Conservation (phyloP, 2,797 vertebrate species). For the Otolemur crassicaudatus region DNA sequence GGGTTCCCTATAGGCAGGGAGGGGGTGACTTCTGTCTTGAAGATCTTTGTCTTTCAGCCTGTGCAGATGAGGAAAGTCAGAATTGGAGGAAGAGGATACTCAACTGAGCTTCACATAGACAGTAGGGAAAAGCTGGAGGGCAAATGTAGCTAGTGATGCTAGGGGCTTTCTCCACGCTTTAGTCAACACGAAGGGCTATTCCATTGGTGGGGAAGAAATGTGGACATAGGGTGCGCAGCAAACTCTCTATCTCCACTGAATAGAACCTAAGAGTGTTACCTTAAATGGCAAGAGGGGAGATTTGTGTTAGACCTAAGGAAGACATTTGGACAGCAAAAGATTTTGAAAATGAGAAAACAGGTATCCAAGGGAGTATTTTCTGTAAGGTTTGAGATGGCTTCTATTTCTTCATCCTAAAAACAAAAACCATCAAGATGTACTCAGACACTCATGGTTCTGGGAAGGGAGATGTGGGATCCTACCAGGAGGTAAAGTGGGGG, state of each 20-base stretch:
- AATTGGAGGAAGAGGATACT: not conserved
- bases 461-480: not conserved
- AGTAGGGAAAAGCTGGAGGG: not conserved
- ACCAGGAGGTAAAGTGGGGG: not conserved
- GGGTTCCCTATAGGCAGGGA: slow-evolving; percentile 9
- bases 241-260: not conserved
- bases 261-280: not conserved
- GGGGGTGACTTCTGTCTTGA: not conserved
- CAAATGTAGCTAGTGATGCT: not conserved
- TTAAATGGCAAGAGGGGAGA: not conserved
- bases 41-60: no score
- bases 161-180: not conserved
- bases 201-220: accelerated
- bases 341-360: not conserved
- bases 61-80: not conserved
- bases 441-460: not conserved
- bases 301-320: not conserved
- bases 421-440: not conserved
- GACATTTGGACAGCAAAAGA: not conserved
- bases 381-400: not conserved
- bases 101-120: not conserved
- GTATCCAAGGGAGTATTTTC: not conserved
- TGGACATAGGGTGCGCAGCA: accelerated
- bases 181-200: not conserved
- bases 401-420: not conserved